Conservation (phyloP, 2,113 vertebrate genomes). For the Anolis sagrei region DNA sequence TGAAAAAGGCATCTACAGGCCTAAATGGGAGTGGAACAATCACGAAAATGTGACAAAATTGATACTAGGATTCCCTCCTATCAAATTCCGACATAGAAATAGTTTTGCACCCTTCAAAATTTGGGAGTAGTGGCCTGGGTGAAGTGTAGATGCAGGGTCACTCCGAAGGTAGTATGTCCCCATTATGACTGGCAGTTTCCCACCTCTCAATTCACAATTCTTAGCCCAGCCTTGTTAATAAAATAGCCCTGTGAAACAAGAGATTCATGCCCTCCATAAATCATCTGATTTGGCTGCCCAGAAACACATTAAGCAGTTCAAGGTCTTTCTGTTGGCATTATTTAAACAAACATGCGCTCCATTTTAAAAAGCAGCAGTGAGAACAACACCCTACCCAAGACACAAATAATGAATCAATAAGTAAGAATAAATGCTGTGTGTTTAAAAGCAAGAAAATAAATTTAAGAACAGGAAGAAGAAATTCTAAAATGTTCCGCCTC, state of each 20-base stretch:
- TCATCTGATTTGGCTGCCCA: neutral
- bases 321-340: neutral
- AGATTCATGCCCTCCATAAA: neutral
- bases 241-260: neutral
- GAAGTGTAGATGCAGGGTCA: no score
- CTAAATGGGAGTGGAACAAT: no score
- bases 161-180: no score
- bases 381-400: neutral
- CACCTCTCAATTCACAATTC: neutral
- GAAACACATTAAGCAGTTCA: neutral
- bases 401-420: neutral
- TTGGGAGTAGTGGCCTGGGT: no score
- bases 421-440: neutral
- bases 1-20: no score
- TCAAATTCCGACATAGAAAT: no score
- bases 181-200: no score
- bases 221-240: neutral
- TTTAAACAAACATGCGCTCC: neutral
- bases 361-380: constrained; percentile 8
- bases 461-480: neutral
- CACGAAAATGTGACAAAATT: no score
- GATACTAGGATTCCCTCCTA: no score
- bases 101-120: no score
- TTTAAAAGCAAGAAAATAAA: neutral
- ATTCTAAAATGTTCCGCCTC: neutral